Evolutionary conservation across 2,797 vertebrate genomes (phyloP).

Genomic region (Sebastes cheni): DNA sequence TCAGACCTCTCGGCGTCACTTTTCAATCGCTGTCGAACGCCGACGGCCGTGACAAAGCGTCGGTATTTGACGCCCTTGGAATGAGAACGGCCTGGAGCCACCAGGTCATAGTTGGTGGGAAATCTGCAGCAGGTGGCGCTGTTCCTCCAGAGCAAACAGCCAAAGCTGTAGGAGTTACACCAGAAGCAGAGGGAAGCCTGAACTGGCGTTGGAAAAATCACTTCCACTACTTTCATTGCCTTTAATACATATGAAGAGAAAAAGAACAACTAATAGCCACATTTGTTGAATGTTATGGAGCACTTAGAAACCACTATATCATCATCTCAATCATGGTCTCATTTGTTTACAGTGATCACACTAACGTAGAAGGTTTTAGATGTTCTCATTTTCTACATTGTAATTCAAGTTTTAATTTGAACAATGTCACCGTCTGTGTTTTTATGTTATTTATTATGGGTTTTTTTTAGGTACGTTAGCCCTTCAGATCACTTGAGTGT

Average conservation of each 20-base stretch:
- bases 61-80: too few relatives aligned
- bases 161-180: not conserved
- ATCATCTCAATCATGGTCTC: not conserved
- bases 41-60: too few relatives aligned
- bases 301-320: not conserved
- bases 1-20: too few relatives aligned
- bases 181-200: not conserved
- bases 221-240: too few relatives aligned
- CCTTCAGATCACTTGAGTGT: conserved; percentile 1
- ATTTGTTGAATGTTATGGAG: not conserved
- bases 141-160: not conserved
- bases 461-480: not conserved
- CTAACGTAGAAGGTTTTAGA: not conserved
- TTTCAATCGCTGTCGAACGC: too few relatives aligned
- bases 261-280: not conserved
- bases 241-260: not conserved
- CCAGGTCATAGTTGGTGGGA: not conserved
- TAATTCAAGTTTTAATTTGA: not conserved
- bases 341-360: not conserved
- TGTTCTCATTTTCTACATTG: not conserved
- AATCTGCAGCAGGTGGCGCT: conserved; percentile 22
- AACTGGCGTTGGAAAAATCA: not conserved
- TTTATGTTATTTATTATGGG: not conserved
- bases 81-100: too few relatives aligned
- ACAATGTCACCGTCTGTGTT: not conserved